Conservation (phyloP, 2,797 vertebrate species). For the Alca torda region DNA sequence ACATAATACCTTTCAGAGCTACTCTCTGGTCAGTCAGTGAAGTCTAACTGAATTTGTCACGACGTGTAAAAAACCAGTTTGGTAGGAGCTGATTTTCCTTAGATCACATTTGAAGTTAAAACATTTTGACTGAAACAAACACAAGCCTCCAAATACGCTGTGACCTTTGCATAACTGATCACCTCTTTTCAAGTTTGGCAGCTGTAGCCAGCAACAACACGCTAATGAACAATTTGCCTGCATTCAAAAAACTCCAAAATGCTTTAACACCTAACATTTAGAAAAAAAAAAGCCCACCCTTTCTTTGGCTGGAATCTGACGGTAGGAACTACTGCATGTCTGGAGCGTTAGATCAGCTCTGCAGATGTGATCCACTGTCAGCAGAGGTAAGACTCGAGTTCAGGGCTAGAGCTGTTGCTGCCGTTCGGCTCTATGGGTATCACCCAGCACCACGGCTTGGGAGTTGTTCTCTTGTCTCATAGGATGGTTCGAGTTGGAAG, state of each 20-base stretch:
- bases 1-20: slow-evolving; percentile 32
- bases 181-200: not conserved
- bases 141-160: not conserved
- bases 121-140: slow-evolving; percentile 16
- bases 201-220: not conserved
- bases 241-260: not conserved
- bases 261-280: not conserved
- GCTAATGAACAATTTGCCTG: not conserved
- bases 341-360: not conserved
- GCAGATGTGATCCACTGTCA: not conserved
- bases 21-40: not conserved
- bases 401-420: not conserved
- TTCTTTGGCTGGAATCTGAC: not conserved
- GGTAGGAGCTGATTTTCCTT: not conserved
- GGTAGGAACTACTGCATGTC: not conserved
- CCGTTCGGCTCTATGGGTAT: accelerated
- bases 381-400: not conserved
- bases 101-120: slow-evolving; percentile 14
- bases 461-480: not conserved
- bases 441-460: accelerated
- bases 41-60: not conserved
- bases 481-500: not conserved
- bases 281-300: not conserved
- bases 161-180: not conserved
- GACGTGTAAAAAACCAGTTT: not conserved